phyloP scores from a whole-genome alignment of 2,888 invertebrate genomes.

The Phymatocera aterrima region DNA sequence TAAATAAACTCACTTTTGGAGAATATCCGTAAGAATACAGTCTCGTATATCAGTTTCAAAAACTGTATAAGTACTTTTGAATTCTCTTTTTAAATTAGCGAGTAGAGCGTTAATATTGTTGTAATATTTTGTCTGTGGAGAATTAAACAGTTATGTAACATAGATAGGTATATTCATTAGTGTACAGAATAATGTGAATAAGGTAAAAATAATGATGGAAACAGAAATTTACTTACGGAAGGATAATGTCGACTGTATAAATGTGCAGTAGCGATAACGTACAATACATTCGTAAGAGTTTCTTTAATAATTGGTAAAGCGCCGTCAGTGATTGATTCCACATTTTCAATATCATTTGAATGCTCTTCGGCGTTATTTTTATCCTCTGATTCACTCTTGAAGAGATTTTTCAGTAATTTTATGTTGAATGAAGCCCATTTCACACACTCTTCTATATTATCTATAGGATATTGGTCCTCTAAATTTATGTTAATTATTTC shows the following conservation, averaged over 20 bases:
- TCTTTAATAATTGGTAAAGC: conserved; percentile 64
- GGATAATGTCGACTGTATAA: conserved; percentile 72
- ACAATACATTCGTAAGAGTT: conserved; percentile 67
- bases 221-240: conserved; percentile 68
- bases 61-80: conserved; percentile 53
- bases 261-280: conserved; percentile 69
- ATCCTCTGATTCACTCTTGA: conserved; percentile 49
- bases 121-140: conserved; percentile 71
- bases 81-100: conserved; percentile 61
- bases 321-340: conserved; percentile 52
- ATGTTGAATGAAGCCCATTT: conserved; percentile 68
- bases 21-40: neutral
- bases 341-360: conserved; percentile 54
- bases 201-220: conserved; percentile 6
- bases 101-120: conserved; percentile 62
- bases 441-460: conserved; percentile 64
- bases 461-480: conserved; percentile 55
- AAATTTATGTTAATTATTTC: conserved; percentile 57
- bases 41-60: conserved; percentile 12
- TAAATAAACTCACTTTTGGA: conserved; percentile 28
- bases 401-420: conserved; percentile 56
- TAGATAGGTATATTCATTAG: conserved; percentile 44
- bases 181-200: conserved; percentile 20
- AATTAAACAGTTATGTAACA: conserved; percentile 45
- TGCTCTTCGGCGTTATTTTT: conserved; percentile 61